A percentile compares a stretch with the other conserved stretches of the same genome.
Evolutionary conservation across 2,113 vertebrate genomes (phyloP).

Genomic region (Ctenomys sociabilis): DNA sequence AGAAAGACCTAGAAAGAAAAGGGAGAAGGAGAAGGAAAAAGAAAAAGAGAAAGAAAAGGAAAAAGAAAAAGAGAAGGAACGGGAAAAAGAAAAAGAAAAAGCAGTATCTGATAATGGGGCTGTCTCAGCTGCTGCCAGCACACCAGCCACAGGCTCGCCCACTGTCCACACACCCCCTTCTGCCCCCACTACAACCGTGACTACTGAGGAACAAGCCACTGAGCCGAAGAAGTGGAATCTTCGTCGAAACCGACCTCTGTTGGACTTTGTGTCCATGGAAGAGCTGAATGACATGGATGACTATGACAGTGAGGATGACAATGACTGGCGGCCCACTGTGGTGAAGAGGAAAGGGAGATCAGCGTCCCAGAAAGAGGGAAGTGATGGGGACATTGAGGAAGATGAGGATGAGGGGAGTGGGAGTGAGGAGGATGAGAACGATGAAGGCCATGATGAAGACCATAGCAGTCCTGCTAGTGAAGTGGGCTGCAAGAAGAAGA

Average conservation of each 20-base stretch:
- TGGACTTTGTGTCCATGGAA: constrained; percentile 98
- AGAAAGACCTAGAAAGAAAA: constrained; percentile 87
- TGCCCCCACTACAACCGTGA: background rate
- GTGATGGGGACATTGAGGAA: constrained; percentile 91
- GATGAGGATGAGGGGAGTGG: constrained; percentile 90
- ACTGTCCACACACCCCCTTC: constrained; percentile 47
- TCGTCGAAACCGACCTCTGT: constrained; percentile 93
- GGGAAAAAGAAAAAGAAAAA: constrained; percentile 87
- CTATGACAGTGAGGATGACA: constrained; percentile 99
- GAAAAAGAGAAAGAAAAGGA: constrained; percentile 85
- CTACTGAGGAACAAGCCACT: constrained; percentile 88
- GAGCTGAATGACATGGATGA: constrained; percentile 98
- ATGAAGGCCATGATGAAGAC: constrained; percentile 88
- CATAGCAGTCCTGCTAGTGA: constrained; percentile 91
- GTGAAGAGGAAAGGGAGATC: constrained; percentile 92
- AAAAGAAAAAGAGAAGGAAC: constrained; percentile 84
- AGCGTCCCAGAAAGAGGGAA: constrained; percentile 88
- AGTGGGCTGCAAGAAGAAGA: constrained; percentile 92
- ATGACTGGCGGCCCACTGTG: constrained; percentile 95
- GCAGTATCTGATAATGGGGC: constrained; percentile 83
- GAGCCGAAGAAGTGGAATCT: constrained; percentile 99
- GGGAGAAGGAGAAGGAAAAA: constrained; percentile 90
- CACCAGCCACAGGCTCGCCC: constrained; percentile 68
- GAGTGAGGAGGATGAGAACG: constrained; percentile 89
- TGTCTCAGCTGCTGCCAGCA: constrained; percentile 3